Conservation (phyloP, 92 coral and sea anemone genomes). For the Parazoanthus atlanticus region DNA sequence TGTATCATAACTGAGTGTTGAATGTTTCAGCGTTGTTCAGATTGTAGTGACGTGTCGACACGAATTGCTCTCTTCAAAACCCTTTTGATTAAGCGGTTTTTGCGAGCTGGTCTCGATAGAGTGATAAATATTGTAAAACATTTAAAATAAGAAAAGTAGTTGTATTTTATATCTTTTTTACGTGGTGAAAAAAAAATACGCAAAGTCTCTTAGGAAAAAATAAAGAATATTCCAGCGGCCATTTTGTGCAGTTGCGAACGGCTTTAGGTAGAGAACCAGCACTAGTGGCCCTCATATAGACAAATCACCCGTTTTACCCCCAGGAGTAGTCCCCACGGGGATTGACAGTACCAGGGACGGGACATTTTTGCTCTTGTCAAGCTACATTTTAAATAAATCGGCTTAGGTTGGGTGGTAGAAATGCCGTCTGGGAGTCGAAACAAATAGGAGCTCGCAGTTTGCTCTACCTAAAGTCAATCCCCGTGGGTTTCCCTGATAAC, state of each 20-base stretch:
- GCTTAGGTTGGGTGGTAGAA: no score
- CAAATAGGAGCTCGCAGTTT: no score
- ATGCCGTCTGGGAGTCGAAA: no score
- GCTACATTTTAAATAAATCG: no score
- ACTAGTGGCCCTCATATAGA: no score
- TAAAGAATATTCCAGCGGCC: neutral
- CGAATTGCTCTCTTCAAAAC: constrained; percentile 28
- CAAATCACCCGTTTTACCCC: no score
- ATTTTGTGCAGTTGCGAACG: neutral
- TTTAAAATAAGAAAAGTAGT: constrained; percentile 7
- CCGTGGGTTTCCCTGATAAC: no score
- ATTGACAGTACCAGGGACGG: no score
- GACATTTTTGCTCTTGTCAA: no score
- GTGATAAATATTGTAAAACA: constrained; percentile 21
- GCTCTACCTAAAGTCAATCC: no score
- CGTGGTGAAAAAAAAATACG: neutral
- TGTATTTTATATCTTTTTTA: constrained; percentile 29
- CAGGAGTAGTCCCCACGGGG: no score
- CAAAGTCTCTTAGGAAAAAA: neutral
- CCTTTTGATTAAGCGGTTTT: constrained; percentile 43
- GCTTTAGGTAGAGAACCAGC: no score
- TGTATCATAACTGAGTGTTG: constrained; percentile 4
- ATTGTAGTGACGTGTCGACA: neutral
- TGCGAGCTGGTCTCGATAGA: constrained; percentile 47
- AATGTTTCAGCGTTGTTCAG: neutral